Base-by-base conservation (phyloP, 2,888 invertebrate species). In the Lithosia quadra region DNA sequence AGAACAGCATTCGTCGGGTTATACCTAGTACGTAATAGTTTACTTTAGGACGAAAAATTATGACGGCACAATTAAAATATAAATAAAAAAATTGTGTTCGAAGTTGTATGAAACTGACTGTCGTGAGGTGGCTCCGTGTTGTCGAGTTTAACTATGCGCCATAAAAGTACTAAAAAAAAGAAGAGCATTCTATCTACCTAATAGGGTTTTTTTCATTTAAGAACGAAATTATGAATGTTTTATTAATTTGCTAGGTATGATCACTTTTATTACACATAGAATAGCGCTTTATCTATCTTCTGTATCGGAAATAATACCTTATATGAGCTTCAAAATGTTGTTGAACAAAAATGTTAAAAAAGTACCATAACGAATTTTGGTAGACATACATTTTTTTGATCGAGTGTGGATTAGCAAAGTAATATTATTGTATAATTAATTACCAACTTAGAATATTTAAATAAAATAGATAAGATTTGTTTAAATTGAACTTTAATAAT, bases 171-270 rank as follows among this genome's bases (percentile, higher is more conserved):
- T 28, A 28, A 5, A 28, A 28, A 5, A 28, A 72, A 65, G 67
- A 70, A 86, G 86, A 84, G 69, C 69, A 76, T 78, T 83, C 78
- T n/a, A n/a, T n/a, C n/a, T n/a, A n/a, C n/a, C n/a, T 75, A 75
- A 72, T 84, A 84, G 83, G 82, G 83, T 82, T 86, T 82, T 88
- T 87, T 85, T 82, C 9, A 9, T 81, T 4, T 0, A 86, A 88
- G 83, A 83, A 84, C 84, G 84, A 84, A 87, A 86, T 84, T 87
- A 87, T 90, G 89, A 90, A 90, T 87, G 88, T 86, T 88, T 85
- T 84, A 80, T 81, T 83, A 72, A 80, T 77, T n/a, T n/a, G n/a
- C n/a, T n/a, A n/a, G n/a, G n/a, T 76, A 77, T 80, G 75, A 80
- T 78, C 80, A 80, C 74, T 67, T 22, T 73, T 63, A 55, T 67